A percentile compares a stretch with the other conserved stretches of the same genome.
phyloP scores from a whole-genome alignment of 2,888 invertebrate species.

The Empis stercorea region DNA sequence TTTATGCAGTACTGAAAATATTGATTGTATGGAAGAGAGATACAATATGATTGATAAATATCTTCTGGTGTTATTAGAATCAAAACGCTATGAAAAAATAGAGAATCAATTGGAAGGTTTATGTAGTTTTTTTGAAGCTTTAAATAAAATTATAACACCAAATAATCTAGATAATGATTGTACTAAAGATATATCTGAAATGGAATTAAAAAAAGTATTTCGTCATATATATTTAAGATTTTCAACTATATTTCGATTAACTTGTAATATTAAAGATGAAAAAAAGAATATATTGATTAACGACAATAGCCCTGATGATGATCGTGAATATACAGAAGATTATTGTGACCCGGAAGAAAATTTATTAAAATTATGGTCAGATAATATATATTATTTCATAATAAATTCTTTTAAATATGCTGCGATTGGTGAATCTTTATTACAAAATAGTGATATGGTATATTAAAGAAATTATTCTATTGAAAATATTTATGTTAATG shows the following conservation, averaged over 20 bases:
- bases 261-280: constrained; percentile 16
- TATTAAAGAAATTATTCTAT: not conserved
- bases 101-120: not conserved
- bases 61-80: constrained; percentile 11
- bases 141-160: not conserved
- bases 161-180: not conserved
- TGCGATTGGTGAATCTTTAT: constrained; percentile 19
- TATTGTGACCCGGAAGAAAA: constrained; percentile 28
- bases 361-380: constrained; percentile 26
- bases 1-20: constrained; percentile 27
- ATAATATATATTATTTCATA: constrained; percentile 20
- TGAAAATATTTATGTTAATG: too few species aligned
- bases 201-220: constrained; percentile 15
- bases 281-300: constrained; percentile 6
- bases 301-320: constrained; percentile 13
- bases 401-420: constrained; percentile 22
- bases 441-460: constrained; percentile 14
- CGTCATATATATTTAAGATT: constrained; percentile 23
- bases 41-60: constrained; percentile 20
- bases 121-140: not conserved
- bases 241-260: constrained; percentile 23
- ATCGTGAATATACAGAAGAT: constrained; percentile 26
- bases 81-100: constrained; percentile 6
- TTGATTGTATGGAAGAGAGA: constrained; percentile 19
- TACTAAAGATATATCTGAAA: not conserved